Percentiles rank a stretch among this genome's conserved stretches.
phyloP scores from a whole-genome alignment of 1,140 invertebrate species.

The Vollenhovia emeryi region DNA sequence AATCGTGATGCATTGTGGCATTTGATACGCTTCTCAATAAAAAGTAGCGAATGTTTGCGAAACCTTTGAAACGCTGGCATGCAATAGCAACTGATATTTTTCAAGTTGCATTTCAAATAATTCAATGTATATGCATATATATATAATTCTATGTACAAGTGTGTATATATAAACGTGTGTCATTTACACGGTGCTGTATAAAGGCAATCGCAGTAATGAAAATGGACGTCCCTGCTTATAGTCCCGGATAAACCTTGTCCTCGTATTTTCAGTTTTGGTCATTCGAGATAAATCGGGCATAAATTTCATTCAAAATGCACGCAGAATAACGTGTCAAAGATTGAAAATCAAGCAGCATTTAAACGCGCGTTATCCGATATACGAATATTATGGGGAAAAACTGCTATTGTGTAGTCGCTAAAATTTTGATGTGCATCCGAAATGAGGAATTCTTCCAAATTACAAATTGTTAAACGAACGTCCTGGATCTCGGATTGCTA shows the following conservation, averaged over 20 bases:
- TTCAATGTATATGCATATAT: neutral
- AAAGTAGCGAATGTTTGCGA: constrained; percentile 18
- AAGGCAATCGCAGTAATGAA: constrained; percentile 44
- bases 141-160: constrained; percentile 5
- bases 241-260: neutral
- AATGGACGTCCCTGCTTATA: neutral
- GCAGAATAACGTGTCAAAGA: constrained; percentile 17
- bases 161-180: neutral
- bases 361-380: constrained; percentile 23
- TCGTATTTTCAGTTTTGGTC: constrained; percentile 18
- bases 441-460: neutral
- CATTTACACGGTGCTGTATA: neutral
- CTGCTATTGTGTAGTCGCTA: neutral
- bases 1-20: neutral
- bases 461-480: neutral
- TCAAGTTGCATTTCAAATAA: constrained; percentile 16
- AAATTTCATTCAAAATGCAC: neutral
- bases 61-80: neutral
- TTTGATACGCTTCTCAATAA: constrained; percentile 32
- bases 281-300: constrained; percentile 25
- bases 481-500: neutral
- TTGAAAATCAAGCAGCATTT: constrained; percentile 40
- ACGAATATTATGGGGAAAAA: neutral
- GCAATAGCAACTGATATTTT: constrained; percentile 26
- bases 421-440: neutral